These are phyloP conservation scores for Steinernema hermaphroditum DNA, from an alignment of 2,888 invertebrate genomes.

Conservation along the genomic window DNA sequence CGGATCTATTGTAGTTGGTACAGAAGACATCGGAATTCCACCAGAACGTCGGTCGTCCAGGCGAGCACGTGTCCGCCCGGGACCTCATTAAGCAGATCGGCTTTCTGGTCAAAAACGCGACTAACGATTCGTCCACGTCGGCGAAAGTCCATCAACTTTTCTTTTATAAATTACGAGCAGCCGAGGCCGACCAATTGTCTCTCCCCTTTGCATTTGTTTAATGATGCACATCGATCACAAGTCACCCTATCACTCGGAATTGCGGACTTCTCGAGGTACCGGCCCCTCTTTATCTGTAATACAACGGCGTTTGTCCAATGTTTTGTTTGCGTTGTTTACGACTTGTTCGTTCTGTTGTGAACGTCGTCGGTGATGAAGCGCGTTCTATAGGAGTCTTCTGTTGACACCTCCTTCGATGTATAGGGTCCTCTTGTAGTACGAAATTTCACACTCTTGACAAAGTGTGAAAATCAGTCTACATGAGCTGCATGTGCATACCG, in stretches of 20 bases:
- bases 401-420: no score
- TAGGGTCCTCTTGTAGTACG: no score
- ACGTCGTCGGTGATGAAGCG: no score
- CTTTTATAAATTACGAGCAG: not conserved
- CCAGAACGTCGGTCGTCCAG: no score
- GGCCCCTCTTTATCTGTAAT: not conserved
- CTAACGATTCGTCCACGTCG: not conserved
- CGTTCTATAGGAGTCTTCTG: no score
- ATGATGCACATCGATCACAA: not conserved
- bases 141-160: not conserved
- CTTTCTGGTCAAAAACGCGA: not conserved
- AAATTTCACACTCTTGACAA: no score
- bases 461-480: no score
- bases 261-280: not conserved
- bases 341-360: not conserved
- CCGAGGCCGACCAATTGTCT: not conserved
- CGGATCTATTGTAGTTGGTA: no score
- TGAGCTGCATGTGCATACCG: no score
- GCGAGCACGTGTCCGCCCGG: not conserved
- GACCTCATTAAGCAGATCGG: not conserved
- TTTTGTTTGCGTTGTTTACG: constrained; percentile 22
- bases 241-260: not conserved
- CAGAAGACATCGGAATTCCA: no score
- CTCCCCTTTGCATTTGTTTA: constrained; percentile 2
- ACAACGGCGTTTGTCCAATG: not conserved